Evolutionary conservation across 2,113 vertebrate species (phyloP), one percentile per base, ranked within the genome.

Genomic region (Python bivittatus): DNA sequence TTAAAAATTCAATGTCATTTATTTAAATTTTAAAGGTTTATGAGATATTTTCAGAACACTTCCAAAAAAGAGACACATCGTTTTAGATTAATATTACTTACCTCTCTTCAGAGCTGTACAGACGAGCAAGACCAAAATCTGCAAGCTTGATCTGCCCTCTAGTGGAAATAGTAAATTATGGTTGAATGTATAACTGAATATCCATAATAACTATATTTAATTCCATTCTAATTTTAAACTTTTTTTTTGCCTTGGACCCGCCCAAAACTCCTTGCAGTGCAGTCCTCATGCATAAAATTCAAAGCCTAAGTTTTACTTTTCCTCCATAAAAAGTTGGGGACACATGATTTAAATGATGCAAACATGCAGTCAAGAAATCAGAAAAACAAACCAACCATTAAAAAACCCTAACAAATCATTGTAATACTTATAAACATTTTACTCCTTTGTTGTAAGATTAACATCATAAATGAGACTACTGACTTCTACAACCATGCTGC

Each of bases 101-200:
- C 98, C 98, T 98, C 97, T 98, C 98, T 93, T 98, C 98, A 20
- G 98, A 98, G 94, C 98, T 98, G 97, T 98, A 98, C 58, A 98
- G 97, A 48, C 98, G 98, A 95, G 98, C 98, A 94, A 98, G 98
- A 92, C 98, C 98, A 96, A 98, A 98, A 97, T 98, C 98, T 92
- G 98, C 98, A 27, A 98, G 98, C 96, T 98, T 98, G 96, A 98
- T 98, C 97, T 98, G 98, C 97, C 98, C 98, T 97, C 98, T 98
- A 96, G 96, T 97, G 95, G 95, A 97, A 97, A 97, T 93, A 97
- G 93, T 61, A 95, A 84, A 89, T 53, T 89, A 84, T 89, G 68
- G 22, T 38, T 22, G 0, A 48, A 79, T 38, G 52, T 48, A 84
- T 12, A 61, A 27, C 11, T 84, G 44, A 33, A 29, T 7, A 58